phyloP scores from a whole-genome alignment of 2,797 vertebrate genomes.

The Rachycentron canadum region DNA sequence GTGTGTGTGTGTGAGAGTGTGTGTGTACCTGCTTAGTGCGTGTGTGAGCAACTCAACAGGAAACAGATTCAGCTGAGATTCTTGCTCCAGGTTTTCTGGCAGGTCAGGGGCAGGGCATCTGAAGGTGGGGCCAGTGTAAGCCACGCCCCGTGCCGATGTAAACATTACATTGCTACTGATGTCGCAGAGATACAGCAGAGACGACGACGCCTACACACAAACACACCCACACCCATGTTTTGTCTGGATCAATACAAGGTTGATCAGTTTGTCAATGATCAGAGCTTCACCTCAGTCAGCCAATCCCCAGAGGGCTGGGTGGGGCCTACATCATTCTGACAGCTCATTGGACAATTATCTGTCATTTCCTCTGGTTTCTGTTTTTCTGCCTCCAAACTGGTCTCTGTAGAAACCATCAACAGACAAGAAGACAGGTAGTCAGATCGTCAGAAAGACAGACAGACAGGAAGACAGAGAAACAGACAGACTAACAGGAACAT shows the following conservation, averaged over 20 bases:
- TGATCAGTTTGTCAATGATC: not conserved
- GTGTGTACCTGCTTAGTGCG: slow-evolving; percentile 58
- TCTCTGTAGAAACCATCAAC: slow-evolving; percentile 15
- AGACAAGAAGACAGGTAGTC: too few species aligned
- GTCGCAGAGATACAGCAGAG: slow-evolving; percentile 56
- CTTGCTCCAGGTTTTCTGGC: not conserved
- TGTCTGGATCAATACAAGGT: not conserved
- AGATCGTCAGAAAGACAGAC: too few species aligned
- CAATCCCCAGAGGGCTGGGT: slow-evolving; percentile 20
- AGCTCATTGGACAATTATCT: slow-evolving; percentile 6
- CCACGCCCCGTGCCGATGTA: slow-evolving; percentile 44
- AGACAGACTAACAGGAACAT: not conserved
- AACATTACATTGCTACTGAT: slow-evolving; percentile 40
- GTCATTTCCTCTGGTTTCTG: not conserved
- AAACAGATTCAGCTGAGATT: slow-evolving; percentile 54
- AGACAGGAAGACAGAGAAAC: too few species aligned
- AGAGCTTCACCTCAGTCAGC: slow-evolving; percentile 53
- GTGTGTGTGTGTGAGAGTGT: not conserved
- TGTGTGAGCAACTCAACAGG: slow-evolving; percentile 60
- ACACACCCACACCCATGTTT: slow-evolving; percentile 2
- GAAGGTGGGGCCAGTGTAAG: slow-evolving; percentile 62
- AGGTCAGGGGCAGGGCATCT: slow-evolving; percentile 33
- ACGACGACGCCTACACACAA: slow-evolving; percentile 38
- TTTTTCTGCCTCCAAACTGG: not conserved
- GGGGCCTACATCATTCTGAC: not conserved